Conservation (phyloP, 2,113 vertebrate genomes). For the Ciconia maguari region DNA sequence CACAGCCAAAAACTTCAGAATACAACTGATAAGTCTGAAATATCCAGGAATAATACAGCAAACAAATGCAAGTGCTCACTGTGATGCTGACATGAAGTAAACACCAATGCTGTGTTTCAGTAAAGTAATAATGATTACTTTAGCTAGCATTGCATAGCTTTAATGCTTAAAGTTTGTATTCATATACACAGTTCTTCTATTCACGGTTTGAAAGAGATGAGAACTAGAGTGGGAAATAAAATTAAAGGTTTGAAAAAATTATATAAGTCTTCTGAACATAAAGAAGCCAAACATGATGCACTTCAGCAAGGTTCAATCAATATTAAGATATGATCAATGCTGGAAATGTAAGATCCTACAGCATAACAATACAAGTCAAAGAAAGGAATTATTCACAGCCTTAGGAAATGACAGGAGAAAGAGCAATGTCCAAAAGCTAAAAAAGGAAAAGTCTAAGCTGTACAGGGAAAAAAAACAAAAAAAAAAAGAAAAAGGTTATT, state of each 20-base stretch:
- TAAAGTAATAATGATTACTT: background rate
- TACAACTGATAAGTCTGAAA: background rate
- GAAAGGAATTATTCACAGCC: background rate
- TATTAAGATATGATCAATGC: background rate
- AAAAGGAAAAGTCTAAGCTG: background rate
- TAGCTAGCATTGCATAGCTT: background rate
- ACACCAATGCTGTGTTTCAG: background rate
- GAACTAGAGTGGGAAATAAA: background rate
- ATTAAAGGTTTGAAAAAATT: background rate
- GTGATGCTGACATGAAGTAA: background rate
- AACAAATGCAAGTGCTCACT: background rate
- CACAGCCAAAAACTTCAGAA: background rate
- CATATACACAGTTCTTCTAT: background rate
- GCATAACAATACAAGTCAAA: background rate
- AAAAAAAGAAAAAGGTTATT: background rate
- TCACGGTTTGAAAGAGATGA: background rate
- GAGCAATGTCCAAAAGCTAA: background rate
- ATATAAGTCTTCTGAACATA: background rate
- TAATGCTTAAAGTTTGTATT: background rate
- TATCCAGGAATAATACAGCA: background rate
- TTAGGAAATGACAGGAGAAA: background rate
- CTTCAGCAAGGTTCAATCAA: background rate
- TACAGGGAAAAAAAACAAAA: fast-evolving
- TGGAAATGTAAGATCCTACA: background rate
- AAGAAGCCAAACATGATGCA: background rate